Percentiles rank a stretch among this genome's conserved stretches.
phyloP scores from a whole-genome alignment of 1,140 invertebrate species.

The Leptopilina clavipes region DNA sequence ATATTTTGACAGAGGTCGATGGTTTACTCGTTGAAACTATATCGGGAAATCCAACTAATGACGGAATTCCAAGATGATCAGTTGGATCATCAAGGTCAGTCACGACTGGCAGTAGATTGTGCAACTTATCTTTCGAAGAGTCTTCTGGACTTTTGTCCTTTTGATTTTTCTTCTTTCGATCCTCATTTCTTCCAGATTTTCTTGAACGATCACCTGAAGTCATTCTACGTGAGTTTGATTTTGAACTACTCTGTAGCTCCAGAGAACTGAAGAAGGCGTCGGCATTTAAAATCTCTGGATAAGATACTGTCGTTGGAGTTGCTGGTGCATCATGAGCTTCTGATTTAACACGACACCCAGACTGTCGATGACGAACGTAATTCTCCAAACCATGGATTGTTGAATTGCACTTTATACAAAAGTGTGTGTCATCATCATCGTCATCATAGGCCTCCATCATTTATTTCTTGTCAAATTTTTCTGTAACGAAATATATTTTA shows the following conservation, averaged over 20 bases:
- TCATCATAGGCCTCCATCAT: constrained; percentile 77
- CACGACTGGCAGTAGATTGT: constrained; percentile 61
- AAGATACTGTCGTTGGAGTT: constrained; percentile 65
- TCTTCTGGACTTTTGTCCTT: constrained; percentile 60
- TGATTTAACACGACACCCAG: constrained; percentile 74
- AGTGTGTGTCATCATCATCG: constrained; percentile 86
- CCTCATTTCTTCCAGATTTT: constrained; percentile 71
- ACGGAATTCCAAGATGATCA: constrained; percentile 68
- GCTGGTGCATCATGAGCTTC: constrained; percentile 59
- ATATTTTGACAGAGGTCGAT: constrained; percentile 42
- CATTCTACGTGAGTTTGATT: constrained; percentile 71
- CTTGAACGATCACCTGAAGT: constrained; percentile 62
- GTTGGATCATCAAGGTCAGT: constrained; percentile 69
- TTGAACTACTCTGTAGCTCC: constrained; percentile 86
- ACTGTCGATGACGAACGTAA: constrained; percentile 87
- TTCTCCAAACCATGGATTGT: constrained; percentile 87
- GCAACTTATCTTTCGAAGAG: constrained; percentile 59
- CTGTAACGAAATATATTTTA: neutral
- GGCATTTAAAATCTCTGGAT: constrained; percentile 79
- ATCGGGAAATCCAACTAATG: constrained; percentile 69
- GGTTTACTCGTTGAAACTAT: constrained; percentile 63
- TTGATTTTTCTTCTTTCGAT: constrained; percentile 55
- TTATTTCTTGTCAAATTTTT: neutral
- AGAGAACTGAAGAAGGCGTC: constrained; percentile 90
- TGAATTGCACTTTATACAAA: constrained; percentile 88